These are phyloP conservation scores for Eristalis tenax DNA, from an alignment of 2,888 invertebrate genomes.

Conservation along the genomic window DNA sequence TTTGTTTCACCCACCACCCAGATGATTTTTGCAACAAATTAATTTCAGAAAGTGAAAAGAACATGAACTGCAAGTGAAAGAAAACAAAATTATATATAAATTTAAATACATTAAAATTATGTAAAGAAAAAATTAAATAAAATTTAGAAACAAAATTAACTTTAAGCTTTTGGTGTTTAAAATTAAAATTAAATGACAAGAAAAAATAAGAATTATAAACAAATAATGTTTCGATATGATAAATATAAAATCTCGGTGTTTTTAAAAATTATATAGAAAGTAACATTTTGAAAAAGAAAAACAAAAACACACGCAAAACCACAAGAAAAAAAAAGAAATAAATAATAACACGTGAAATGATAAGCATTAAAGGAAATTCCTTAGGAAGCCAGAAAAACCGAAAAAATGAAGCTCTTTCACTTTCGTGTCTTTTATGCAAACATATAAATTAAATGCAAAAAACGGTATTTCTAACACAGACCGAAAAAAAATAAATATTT, in stretches of 20 bases:
- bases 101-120: constrained; percentile 45
- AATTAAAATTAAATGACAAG: constrained; percentile 73
- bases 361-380: constrained; percentile 71
- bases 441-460: constrained; percentile 71
- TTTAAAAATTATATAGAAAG: constrained; percentile 67
- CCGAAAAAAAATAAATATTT: constrained; percentile 63
- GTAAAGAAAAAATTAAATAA: constrained; percentile 69
- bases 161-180: constrained; percentile 82
- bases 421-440: constrained; percentile 81
- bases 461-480: constrained; percentile 71
- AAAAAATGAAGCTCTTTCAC: constrained; percentile 79
- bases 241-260: constrained; percentile 68
- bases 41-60: constrained; percentile 70
- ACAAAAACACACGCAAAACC: too few relatives aligned
- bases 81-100: constrained; percentile 56
- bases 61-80: constrained; percentile 50
- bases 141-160: constrained; percentile 77
- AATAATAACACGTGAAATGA: constrained; percentile 73
- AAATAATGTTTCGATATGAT: constrained; percentile 52
- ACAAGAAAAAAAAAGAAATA: constrained; percentile 68
- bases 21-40: neutral
- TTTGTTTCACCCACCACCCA: neutral
- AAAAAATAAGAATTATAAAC: constrained; percentile 68
- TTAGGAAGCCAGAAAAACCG: constrained; percentile 69
- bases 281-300: constrained; percentile 74